Evolutionary conservation across 2,113 vertebrate species (phyloP).

Genomic region (Nerophis lumbriciformis): DNA sequence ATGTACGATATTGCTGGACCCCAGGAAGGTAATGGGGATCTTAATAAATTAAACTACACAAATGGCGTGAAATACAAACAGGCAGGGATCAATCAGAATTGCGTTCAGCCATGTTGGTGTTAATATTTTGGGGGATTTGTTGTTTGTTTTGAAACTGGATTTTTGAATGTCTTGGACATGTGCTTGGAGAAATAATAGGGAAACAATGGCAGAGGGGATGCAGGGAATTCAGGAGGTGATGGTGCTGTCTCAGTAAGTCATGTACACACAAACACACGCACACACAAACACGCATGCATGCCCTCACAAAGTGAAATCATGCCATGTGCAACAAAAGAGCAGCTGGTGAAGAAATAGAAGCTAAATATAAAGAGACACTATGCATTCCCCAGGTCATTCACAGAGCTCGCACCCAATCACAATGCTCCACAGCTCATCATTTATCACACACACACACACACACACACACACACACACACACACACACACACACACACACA

Average conservation of each 20-base stretch:
- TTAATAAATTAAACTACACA: too few species aligned
- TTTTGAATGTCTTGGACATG: too few species aligned
- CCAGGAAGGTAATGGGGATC: too few species aligned
- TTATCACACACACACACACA: slow-evolving; percentile 39
- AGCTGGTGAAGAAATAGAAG: slow-evolving; percentile 55
- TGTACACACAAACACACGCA: background rate
- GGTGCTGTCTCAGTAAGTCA: slow-evolving; percentile 45
- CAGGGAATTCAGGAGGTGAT: slow-evolving; percentile 55
- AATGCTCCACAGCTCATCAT: slow-evolving; percentile 35
- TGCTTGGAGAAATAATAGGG: slow-evolving; percentile 58
- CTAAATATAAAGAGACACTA: slow-evolving; percentile 62
- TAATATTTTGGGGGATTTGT: too few species aligned
- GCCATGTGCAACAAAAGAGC: slow-evolving; percentile 48
- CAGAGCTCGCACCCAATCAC: slow-evolving; percentile 47
- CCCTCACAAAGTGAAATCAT: slow-evolving; percentile 43
- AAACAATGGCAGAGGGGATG: slow-evolving; percentile 50
- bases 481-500: background rate
- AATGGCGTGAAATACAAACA: too few species aligned
- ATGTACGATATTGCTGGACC: too few species aligned
- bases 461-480: slow-evolving; percentile 23
- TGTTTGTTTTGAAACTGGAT: too few species aligned
- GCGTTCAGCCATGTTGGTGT: too few species aligned
- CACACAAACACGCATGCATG: slow-evolving; percentile 3
- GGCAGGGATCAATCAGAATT: too few species aligned
- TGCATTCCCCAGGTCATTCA: slow-evolving; percentile 56